Conservation (phyloP, 2,888 invertebrate genomes). For the Caradrina clavipalpis region DNA sequence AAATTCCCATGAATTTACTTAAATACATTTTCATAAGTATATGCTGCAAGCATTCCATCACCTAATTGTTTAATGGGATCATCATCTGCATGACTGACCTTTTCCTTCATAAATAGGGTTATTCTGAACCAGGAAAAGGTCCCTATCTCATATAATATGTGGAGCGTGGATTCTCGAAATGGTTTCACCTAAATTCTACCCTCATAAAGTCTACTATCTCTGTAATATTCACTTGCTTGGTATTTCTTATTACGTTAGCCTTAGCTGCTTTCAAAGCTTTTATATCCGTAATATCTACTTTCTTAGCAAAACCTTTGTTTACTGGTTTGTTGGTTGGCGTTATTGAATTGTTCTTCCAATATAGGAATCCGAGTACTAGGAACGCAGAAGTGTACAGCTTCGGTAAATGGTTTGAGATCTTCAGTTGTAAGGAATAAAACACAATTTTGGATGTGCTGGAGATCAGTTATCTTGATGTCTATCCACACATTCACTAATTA, state of each 20-base stretch:
- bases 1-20: no score
- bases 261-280: slow-evolving; percentile 19
- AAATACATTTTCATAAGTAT: neutral
- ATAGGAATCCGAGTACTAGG: slow-evolving; percentile 72
- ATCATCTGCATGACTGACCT: neutral
- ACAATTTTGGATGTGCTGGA: slow-evolving; percentile 66
- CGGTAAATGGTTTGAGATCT: slow-evolving; percentile 68
- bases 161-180: slow-evolving; percentile 23
- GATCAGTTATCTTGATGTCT: no score
- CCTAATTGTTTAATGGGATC: slow-evolving; percentile 13
- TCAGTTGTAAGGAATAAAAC: slow-evolving; percentile 70
- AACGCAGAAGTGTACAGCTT: slow-evolving; percentile 69
- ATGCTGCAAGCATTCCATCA: neutral
- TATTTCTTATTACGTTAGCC: slow-evolving; percentile 40
- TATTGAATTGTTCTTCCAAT: slow-evolving; percentile 69
- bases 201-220: slow-evolving; percentile 22
- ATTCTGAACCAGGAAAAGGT: slow-evolving; percentile 20
- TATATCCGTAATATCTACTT: slow-evolving; percentile 52
- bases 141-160: slow-evolving; percentile 23
- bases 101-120: slow-evolving; percentile 8
- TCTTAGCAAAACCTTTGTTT: slow-evolving; percentile 66
- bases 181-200: slow-evolving; percentile 19
- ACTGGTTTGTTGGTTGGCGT: slow-evolving; percentile 63
- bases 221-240: slow-evolving; percentile 38
- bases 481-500: no score